Conservation (phyloP, 2,113 vertebrate species). For the Aplodontia rufa region DNA sequence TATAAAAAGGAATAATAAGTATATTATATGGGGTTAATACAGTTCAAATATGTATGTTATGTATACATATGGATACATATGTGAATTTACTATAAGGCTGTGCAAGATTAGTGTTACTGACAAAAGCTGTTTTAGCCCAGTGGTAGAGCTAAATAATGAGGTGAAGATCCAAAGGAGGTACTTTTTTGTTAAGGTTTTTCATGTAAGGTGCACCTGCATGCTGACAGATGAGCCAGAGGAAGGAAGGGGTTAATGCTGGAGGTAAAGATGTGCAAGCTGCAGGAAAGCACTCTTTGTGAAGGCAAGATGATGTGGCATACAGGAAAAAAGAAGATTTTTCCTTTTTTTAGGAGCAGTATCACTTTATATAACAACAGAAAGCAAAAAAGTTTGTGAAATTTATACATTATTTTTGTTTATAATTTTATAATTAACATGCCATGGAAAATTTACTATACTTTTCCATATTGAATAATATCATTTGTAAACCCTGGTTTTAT, state of each 20-base stretch:
- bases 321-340: background rate
- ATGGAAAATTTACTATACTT: background rate
- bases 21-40: too few species aligned
- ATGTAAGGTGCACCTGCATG: background rate
- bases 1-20: background rate
- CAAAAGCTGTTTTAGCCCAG: background rate
- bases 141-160: background rate
- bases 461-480: background rate
- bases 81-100: background rate
- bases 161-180: background rate
- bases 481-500: background rate
- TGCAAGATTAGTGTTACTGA: background rate
- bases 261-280: background rate
- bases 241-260: accelerated
- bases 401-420: background rate
- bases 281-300: background rate
- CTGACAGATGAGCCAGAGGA: background rate
- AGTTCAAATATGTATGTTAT: too few species aligned
- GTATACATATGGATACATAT: too few species aligned
- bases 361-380: background rate
- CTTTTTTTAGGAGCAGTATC: background rate
- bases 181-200: background rate
- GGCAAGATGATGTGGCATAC: background rate
- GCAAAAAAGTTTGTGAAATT: background rate
- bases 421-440: background rate